These are phyloP conservation scores for Diaphora mendica DNA, from an alignment of 2,888 invertebrate genomes.

Conservation along the genomic window DNA sequence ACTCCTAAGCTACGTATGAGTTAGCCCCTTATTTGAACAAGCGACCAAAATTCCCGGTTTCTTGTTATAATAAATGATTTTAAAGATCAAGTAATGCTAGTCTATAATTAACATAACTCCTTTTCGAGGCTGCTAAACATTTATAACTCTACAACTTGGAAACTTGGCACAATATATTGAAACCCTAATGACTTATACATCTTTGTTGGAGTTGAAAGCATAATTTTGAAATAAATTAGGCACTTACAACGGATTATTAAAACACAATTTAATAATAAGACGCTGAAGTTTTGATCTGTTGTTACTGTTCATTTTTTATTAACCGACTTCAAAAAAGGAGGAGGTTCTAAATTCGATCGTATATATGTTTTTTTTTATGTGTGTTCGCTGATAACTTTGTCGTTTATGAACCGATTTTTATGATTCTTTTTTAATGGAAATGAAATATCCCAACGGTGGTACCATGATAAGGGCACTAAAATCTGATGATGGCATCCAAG, in stretches of 20 bases:
- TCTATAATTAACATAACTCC: slow-evolving; percentile 29
- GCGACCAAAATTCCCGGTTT: background rate
- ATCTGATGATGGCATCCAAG: no score
- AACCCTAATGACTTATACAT: slow-evolving; percentile 36
- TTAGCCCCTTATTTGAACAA: slow-evolving; percentile 20
- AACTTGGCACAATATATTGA: slow-evolving; percentile 38
- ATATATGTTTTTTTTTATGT: no score
- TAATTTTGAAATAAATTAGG: background rate
- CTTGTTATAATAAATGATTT: background rate
- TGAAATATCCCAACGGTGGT: no score
- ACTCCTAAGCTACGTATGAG: slow-evolving; percentile 27
- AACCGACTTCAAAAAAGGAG: no score
- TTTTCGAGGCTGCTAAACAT: slow-evolving; percentile 32
- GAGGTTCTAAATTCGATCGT: no score
- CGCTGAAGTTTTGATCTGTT: background rate
- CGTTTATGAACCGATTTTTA: no score
- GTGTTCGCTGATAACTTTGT: no score
- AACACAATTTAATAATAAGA: background rate
- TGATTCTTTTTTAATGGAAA: no score
- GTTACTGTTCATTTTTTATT: background rate
- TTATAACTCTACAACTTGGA: slow-evolving; percentile 31
- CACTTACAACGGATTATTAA: background rate
- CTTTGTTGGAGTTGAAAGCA: slow-evolving; percentile 4
- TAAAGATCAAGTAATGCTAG: slow-evolving; percentile 6
- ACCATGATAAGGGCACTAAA: no score